Base-by-base conservation (phyloP, 2,797 vertebrate species). In the Protonibea diacanthus region DNA sequence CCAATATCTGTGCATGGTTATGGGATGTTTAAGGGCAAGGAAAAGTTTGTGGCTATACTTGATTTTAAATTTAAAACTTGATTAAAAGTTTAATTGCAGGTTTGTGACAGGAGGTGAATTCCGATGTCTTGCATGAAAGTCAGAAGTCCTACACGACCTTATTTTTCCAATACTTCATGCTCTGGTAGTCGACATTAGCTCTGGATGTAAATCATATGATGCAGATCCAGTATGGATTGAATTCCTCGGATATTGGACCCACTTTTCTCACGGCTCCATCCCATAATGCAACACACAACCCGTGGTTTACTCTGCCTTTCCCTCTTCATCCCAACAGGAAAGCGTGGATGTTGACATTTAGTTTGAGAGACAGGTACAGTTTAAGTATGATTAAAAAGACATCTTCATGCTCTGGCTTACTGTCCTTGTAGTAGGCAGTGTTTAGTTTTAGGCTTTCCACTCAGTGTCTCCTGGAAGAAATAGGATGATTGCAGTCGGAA, bases 401-500 rank as follows among this genome's bases (percentile, higher is more conserved):
- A 59, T 53, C 56, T 65, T 63, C 23, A 14, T 60, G 63, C 59
- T 29, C 53, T 48, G 42, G 56, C 51, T 61, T 12, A 64, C 65
- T 47, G 57, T 77, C 70, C 42, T 44, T 59, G 64, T 29, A 57
- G 56, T 45, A 61, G 51, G 29, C 66, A 21, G 13, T 55, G 75
- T 71, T 81, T 83, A 56, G n/a, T 55, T 73, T 64, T 40, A 23
- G 21, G 52, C 42, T 78, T 82, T 64, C 68, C 66, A 72, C 42
- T 75, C 73, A n/a, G 27, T 62, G 66, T 82, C 60, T 76, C 51
- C 60, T 78, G 59, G 51, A 81, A 80, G 72, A 74, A 79, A 81
- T 52, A 27, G 63, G 58, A 81, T 83, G 78, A 78, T 55, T 71
- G 76, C 65, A 62, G 70, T 51, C 51, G 42, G 62, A 80, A 58